Evolutionary conservation across 2,113 vertebrate genomes (phyloP).

Genomic region (Paramisgurnus dabryanus): DNA sequence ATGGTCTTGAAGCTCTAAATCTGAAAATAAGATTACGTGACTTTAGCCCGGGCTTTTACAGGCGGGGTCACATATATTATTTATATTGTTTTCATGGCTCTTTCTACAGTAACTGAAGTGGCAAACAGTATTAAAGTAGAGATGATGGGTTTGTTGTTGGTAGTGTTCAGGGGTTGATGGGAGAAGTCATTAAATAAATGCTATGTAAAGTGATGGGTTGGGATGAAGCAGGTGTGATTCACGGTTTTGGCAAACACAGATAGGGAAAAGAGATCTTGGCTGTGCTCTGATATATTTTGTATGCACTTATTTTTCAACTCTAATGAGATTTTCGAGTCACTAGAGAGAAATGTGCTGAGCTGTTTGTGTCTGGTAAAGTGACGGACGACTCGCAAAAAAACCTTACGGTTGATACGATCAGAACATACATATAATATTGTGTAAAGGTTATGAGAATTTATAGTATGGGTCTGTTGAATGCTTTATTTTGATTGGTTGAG

Average conservation of each 20-base stretch:
- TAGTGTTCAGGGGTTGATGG: neutral
- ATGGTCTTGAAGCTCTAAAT: no score
- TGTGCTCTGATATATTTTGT: slow-evolving; percentile 41
- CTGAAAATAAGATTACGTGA: no score
- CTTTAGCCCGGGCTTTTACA: no score
- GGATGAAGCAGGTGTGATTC: slow-evolving; percentile 37
- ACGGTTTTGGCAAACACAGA: slow-evolving; percentile 38
- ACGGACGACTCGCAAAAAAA: neutral
- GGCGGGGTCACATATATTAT: no score
- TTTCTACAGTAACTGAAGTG: neutral
- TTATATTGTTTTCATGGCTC: neutral
- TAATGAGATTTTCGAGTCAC: slow-evolving; percentile 47
- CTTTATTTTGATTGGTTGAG: no score
- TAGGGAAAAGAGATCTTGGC: slow-evolving; percentile 43
- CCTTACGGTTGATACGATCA: neutral
- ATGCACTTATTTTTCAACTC: slow-evolving; percentile 44
- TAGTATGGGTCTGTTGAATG: no score
- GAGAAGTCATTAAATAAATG: slow-evolving; percentile 48
- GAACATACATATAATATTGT: neutral
- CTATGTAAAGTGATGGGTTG: slow-evolving; percentile 39
- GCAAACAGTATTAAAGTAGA: no score
- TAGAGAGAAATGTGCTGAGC: slow-evolving; percentile 44
- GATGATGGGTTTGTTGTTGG: neutral
- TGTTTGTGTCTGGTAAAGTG: slow-evolving; percentile 38
- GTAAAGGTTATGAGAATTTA: neutral